A percentile compares a stretch with the other conserved stretches of the same genome.
Evolutionary conservation across 2,113 vertebrate species (phyloP).

Genomic region (Oxyruncus cristatus): DNA sequence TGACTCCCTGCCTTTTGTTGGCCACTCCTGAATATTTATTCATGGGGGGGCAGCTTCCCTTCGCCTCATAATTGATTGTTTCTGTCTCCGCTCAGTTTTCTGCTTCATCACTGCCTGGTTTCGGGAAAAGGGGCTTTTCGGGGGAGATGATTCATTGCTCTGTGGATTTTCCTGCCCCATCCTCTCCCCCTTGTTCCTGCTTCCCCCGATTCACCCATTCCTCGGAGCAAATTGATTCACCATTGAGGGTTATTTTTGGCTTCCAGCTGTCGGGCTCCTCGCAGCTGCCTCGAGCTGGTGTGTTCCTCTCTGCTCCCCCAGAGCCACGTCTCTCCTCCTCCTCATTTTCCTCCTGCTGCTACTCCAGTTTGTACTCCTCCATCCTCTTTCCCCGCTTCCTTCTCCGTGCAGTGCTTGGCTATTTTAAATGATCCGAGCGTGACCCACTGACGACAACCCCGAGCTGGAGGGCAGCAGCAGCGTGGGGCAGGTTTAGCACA

Average conservation of each 20-base stretch:
- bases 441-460: accelerated
- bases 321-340: neutral
- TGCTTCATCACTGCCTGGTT: neutral
- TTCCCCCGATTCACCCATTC: neutral
- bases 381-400: neutral
- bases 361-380: neutral
- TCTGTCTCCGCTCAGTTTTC: neutral
- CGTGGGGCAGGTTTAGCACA: neutral
- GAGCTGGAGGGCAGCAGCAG: neutral
- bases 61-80: neutral
- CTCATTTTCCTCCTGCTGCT: neutral
- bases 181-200: neutral
- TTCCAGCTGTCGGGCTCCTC: slow-evolving; percentile 26
- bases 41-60: neutral
- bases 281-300: neutral
- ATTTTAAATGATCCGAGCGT: neutral
- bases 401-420: accelerated
- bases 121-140: neutral
- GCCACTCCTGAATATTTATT: neutral
- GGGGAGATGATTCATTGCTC: slow-evolving; percentile 39
- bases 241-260: neutral
- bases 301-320: neutral
- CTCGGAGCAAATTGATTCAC: slow-evolving; percentile 30
- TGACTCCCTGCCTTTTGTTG: neutral
- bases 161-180: slow-evolving; percentile 4